phyloP scores from a whole-genome alignment of 2,797 vertebrate genomes.

The Poeciliopsis paucimaculata region DNA sequence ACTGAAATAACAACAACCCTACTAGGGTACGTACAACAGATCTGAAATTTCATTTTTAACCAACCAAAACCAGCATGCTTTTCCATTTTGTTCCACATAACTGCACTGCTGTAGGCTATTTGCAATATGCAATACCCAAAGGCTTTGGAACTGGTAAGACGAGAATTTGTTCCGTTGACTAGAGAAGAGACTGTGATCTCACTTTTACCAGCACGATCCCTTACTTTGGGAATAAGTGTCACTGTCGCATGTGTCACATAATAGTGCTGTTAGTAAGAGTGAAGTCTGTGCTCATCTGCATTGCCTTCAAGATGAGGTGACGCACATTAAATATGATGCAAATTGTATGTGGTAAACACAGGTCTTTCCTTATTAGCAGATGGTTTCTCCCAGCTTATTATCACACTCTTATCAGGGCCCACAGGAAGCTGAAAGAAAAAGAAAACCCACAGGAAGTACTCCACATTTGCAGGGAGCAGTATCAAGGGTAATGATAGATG shows the following conservation, averaged over 20 bases:
- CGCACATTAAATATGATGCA: constrained; percentile 34
- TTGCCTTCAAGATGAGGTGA: constrained; percentile 36
- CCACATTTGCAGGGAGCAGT: constrained; percentile 20
- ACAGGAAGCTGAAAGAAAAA: constrained; percentile 41
- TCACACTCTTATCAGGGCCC: constrained; percentile 28
- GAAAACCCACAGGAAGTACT: constrained; percentile 54
- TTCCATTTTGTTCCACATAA: constrained; percentile 68
- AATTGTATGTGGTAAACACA: constrained; percentile 36
- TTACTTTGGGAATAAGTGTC: constrained; percentile 70
- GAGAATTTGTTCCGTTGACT: constrained; percentile 59
- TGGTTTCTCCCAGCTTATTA: constrained; percentile 32
- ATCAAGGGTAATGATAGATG: constrained; percentile 59
- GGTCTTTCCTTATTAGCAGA: constrained; percentile 41
- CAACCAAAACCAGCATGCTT: constrained; percentile 59
- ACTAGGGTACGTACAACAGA: constrained; percentile 69
- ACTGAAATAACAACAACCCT: constrained; percentile 82
- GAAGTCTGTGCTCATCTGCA: constrained; percentile 41
- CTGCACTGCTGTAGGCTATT: constrained; percentile 73
- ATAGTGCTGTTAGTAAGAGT: constrained; percentile 57
- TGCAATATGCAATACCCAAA: constrained; percentile 76
- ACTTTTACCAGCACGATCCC: constrained; percentile 59
- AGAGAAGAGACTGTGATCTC: constrained; percentile 69
- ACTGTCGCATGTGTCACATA: constrained; percentile 63
- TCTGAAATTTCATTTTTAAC: constrained; percentile 70
- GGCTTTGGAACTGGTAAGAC: constrained; percentile 68